Conservation (phyloP, 2,797 vertebrate genomes). For the Rhinella marina region DNA sequence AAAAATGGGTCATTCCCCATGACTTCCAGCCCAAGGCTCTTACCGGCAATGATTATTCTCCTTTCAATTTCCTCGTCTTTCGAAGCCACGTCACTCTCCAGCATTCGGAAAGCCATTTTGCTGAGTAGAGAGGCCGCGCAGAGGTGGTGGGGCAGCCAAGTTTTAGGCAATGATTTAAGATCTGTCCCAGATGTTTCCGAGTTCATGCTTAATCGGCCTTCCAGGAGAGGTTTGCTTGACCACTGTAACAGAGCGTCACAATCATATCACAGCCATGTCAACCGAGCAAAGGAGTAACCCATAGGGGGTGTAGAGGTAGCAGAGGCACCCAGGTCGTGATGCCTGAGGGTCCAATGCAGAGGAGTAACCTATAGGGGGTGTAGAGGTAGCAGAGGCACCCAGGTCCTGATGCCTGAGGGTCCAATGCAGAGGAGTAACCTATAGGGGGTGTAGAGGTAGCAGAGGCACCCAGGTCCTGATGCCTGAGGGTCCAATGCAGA, state of each 20-base stretch:
- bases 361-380: too few relatives aligned
- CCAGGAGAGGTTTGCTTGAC: constrained; percentile 85
- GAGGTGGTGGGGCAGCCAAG: constrained; percentile 85
- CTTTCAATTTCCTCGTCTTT: constrained; percentile 68
- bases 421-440: too few relatives aligned
- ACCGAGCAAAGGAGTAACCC: not conserved
- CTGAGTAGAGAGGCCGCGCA: constrained; percentile 85
- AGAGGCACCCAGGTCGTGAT: too few relatives aligned
- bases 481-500: too few relatives aligned
- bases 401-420: too few relatives aligned
- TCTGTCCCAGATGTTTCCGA: constrained; percentile 75
- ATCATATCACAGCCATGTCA: not conserved
- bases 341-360: too few relatives aligned
- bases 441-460: too few relatives aligned
- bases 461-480: too few relatives aligned
- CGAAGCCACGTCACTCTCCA: constrained; percentile 67
- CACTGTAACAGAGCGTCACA: constrained; percentile 77
- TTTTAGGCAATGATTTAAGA: constrained; percentile 71
- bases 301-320: not conserved
- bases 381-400: not conserved
- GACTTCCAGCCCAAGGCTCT: constrained; percentile 63
- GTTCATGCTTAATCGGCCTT: constrained; percentile 80
- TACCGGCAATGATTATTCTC: constrained; percentile 81
- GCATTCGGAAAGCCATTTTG: constrained; percentile 74
- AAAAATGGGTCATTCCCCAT: not conserved